Percentiles rank a stretch among this genome's conserved stretches.
Evolutionary conservation across 2,888 invertebrate genomes (phyloP).

Genomic region (Zelleria hepariella): DNA sequence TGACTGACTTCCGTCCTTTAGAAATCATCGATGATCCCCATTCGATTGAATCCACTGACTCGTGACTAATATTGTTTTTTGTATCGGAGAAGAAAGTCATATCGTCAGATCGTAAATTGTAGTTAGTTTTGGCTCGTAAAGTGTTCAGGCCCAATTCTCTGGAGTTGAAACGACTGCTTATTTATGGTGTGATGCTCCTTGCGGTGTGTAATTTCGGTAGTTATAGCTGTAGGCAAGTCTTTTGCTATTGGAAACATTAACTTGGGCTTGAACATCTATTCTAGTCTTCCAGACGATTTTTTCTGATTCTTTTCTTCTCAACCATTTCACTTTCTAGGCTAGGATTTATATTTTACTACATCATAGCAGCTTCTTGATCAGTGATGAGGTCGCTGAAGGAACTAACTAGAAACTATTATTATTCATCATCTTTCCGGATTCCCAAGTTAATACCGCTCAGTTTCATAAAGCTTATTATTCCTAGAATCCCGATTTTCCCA

Average conservation of each 20-base stretch:
- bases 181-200: not conserved
- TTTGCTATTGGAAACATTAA: not conserved
- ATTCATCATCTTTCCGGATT: too few relatives aligned
- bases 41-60: slow-evolving; percentile 23
- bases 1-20: slow-evolving; percentile 20
- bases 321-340: too few relatives aligned
- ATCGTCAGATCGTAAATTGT: slow-evolving; percentile 35
- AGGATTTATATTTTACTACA: too few relatives aligned
- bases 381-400: too few relatives aligned
- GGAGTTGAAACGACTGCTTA: not conserved
- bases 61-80: slow-evolving; percentile 28
- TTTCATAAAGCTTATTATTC: not conserved
- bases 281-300: not conserved
- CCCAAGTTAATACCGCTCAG: too few relatives aligned
- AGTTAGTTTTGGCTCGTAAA: slow-evolving; percentile 56
- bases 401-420: too few relatives aligned
- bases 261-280: not conserved
- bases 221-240: not conserved
- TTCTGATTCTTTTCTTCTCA: too few relatives aligned
- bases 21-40: not conserved
- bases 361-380: too few relatives aligned
- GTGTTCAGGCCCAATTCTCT: slow-evolving; percentile 33
- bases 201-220: slow-evolving; percentile 2
- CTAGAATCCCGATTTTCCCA: not conserved
- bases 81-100: slow-evolving; percentile 19